Evolutionary conservation across 2,113 vertebrate species (phyloP), one percentile per base, ranked within the genome.

Genomic region (Pongo abelii): DNA sequence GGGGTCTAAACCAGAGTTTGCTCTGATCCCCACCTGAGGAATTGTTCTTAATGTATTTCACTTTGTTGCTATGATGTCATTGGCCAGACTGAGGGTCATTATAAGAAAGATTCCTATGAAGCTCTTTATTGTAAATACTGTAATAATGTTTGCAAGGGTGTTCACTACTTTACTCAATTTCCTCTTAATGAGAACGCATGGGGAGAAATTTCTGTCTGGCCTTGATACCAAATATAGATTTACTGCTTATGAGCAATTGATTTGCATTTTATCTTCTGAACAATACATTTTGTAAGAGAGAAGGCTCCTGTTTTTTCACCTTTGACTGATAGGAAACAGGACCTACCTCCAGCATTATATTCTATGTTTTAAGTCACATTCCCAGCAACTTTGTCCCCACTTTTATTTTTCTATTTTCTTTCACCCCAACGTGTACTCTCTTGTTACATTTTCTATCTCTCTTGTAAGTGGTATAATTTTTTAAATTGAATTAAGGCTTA

Each of bases 151-250:
- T 35, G 55, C 57, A 86, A 95, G 61, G 55, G 79, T 80, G 52
- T 87, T 96, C 79, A 84, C 48, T 89, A 10, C 64, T 89, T 75
- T 95, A 95, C 12, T 14, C 35, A 25, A 87, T 84, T 83, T 96
- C 69, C 40, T 87, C 52, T 83, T 96, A 94, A 95, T 64, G 46
- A 92, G 80, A 72, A 40, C 30, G 32, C 46, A 79, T 85, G 30
- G 48, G 55, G 72, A 81, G 35, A 97, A 89, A 81, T 89, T 91
- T 38, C 89, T 94, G 85, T 94, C 81, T 93, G 79, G 72, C 83
- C 67, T 96, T 93, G 35, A 91, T 38, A 94, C 74, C 64, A 79
- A 94, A 97, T 95, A 84, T 92, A 96, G 80, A 89, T n/a, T 86
- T 95, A 93, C 6, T 86, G 40, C n/a, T 91, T 55, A 86, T 64